A percentile compares a stretch with the other conserved stretches of the same genome.
phyloP scores from a whole-genome alignment of 2,888 invertebrate genomes.

The Parthenolecanium corni region DNA sequence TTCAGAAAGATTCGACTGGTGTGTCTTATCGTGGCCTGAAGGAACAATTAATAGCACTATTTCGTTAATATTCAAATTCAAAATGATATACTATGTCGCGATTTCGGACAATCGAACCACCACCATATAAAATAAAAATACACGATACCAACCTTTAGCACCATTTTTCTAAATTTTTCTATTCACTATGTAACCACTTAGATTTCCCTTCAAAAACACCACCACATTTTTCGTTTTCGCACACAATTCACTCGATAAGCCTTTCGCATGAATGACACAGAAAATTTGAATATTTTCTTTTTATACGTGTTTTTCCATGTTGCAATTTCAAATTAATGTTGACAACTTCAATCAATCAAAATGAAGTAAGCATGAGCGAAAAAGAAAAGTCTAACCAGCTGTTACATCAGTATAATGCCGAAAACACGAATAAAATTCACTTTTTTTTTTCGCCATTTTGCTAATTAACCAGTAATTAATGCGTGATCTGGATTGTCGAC shows the following conservation, averaged over 20 bases:
- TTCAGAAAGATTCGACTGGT: too few relatives aligned
- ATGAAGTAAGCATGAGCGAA: too few relatives aligned
- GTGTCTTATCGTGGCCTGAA: too few relatives aligned
- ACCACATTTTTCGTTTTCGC: not conserved
- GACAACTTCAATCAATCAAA: not conserved
- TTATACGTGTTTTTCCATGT: conserved; percentile 12
- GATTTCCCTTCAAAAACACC: too few relatives aligned
- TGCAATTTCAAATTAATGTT: conserved; percentile 11
- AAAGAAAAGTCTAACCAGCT: not conserved
- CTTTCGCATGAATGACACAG: not conserved
- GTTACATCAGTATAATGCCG: conserved; percentile 21
- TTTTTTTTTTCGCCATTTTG: conserved; percentile 12
- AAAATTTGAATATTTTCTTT: conserved; percentile 24
- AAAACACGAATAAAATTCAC: conserved; percentile 8
- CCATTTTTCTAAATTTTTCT: not conserved
- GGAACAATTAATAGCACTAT: too few relatives aligned
- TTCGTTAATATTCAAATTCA: too few relatives aligned
- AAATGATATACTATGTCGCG: too few relatives aligned
- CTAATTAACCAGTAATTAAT: conserved; percentile 24
- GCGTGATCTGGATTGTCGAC: conserved; percentile 4
- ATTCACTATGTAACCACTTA: not conserved
- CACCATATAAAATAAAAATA: not conserved
- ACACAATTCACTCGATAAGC: not conserved
- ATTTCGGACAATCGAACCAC: not conserved
- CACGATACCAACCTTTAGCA: too few relatives aligned